Conservation (phyloP, 2,113 vertebrate species). For the Cottus gobio region DNA sequence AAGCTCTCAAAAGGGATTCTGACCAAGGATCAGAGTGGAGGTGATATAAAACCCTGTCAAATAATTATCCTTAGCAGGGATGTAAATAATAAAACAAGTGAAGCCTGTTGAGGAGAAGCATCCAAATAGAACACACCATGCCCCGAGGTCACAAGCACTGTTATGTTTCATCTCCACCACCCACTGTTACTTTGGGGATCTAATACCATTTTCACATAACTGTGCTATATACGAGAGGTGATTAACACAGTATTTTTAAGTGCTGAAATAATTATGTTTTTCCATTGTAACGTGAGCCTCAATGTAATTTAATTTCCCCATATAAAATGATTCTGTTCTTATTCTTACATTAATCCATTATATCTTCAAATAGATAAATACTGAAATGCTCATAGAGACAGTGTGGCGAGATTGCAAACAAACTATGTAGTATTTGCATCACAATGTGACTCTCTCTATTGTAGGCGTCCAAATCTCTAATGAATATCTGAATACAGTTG, state of each 20-base stretch:
- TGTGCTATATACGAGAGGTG: conserved; percentile 10
- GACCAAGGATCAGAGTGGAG: conserved; percentile 11
- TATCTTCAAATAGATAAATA: no score
- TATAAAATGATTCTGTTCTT: no score
- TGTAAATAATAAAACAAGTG: conserved; percentile 62
- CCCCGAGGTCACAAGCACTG: conserved; percentile 39
- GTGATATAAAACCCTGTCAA: conserved; percentile 22
- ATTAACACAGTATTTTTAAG: background rate
- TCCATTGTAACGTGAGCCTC: background rate
- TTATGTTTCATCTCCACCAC: conserved; percentile 42
- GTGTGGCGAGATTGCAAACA: background rate
- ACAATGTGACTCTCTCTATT: background rate
- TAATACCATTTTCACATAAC: conserved; percentile 18
- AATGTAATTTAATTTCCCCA: background rate
- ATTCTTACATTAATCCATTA: no score
- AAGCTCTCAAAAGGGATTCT: background rate
- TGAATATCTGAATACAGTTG: background rate
- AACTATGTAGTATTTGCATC: background rate
- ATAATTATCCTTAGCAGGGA: conserved; percentile 31
- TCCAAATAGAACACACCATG: conserved; percentile 63
- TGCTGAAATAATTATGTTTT: background rate
- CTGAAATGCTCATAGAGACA: background rate
- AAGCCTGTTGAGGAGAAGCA: conserved; percentile 48
- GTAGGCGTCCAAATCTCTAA: background rate
- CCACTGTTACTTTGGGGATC: conserved; percentile 23